Conservation (phyloP, 2,113 vertebrate genomes). For the Oxyruncus cristatus region DNA sequence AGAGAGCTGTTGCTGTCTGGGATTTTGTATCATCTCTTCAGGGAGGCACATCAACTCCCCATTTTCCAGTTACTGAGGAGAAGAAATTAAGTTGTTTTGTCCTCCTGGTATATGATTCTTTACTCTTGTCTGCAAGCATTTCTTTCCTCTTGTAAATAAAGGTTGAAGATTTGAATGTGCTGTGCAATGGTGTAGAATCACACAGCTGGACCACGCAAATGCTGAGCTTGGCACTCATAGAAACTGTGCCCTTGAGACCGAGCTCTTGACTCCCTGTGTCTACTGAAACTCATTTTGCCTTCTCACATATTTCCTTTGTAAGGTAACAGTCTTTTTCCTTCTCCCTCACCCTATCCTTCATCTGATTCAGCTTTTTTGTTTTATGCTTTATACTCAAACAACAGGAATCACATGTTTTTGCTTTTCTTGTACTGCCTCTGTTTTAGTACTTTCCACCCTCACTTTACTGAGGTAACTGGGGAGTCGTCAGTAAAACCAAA, state of each 20-base stretch:
- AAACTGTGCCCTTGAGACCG: not conserved
- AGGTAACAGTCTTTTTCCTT: not conserved
- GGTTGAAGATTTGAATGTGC: not conserved
- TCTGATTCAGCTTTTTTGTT: constrained; percentile 13
- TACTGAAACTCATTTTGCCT: not conserved
- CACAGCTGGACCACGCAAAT: not conserved
- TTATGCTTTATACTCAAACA: not conserved
- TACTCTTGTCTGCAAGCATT: not conserved
- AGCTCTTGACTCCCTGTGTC: not conserved
- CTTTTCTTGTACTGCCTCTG: not conserved
- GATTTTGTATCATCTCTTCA: not conserved
- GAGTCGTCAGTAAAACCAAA: not conserved
- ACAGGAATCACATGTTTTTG: not conserved
- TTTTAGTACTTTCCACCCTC: not conserved
- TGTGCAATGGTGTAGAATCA: not conserved
- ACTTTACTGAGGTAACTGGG: not conserved
- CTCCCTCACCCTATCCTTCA: not conserved
- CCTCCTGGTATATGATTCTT: not conserved
- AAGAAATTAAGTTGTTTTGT: not conserved
- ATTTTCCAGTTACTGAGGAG: not conserved
- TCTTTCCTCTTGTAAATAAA: not conserved
- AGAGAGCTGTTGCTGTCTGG: not conserved
- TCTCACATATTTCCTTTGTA: not conserved
- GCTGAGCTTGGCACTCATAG: not conserved
- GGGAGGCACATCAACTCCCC: not conserved